Conservation (phyloP, 2,888 invertebrate species). For the Acronicta alni region DNA sequence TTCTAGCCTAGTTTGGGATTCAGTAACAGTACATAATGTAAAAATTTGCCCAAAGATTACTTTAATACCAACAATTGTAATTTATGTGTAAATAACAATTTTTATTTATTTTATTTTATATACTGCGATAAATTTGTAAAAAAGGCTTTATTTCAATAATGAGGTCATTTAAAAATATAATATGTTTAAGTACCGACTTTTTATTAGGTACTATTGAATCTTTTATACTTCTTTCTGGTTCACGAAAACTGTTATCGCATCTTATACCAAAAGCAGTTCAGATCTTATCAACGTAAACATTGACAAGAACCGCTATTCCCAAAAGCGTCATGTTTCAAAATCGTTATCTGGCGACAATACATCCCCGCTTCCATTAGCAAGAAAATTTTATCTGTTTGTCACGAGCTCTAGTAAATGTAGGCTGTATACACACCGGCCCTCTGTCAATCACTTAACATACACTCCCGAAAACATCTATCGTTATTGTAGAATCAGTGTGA, state of each 20-base stretch:
- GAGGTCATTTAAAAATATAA: too few relatives aligned
- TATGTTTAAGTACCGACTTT: too few relatives aligned
- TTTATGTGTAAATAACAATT: too few relatives aligned
- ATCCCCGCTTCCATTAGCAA: slow-evolving; percentile 73
- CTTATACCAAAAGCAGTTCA: slow-evolving; percentile 18
- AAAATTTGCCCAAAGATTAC: too few relatives aligned
- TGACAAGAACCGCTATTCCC: slow-evolving; percentile 66
- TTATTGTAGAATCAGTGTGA: slow-evolving; percentile 58
- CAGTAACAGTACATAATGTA: too few relatives aligned
- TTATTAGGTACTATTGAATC: too few relatives aligned
- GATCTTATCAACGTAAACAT: slow-evolving; percentile 59
- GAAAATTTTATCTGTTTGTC: slow-evolving; percentile 77
- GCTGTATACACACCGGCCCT: slow-evolving; percentile 55
- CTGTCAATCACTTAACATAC: slow-evolving; percentile 67
- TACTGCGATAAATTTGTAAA: too few relatives aligned
- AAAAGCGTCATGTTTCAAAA: slow-evolving; percentile 68
- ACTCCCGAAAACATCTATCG: slow-evolving; percentile 42
- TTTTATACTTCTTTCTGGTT: not conserved
- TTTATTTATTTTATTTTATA: too few relatives aligned
- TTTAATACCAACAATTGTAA: too few relatives aligned
- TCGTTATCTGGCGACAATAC: slow-evolving; percentile 67
- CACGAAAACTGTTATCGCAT: slow-evolving; percentile 11
- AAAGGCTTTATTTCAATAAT: too few relatives aligned
- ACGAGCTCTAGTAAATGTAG: slow-evolving; percentile 67
- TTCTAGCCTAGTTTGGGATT: too few relatives aligned